Base-by-base conservation (phyloP, 1,140 invertebrate species). In the Tetraneura akinire region DNA sequence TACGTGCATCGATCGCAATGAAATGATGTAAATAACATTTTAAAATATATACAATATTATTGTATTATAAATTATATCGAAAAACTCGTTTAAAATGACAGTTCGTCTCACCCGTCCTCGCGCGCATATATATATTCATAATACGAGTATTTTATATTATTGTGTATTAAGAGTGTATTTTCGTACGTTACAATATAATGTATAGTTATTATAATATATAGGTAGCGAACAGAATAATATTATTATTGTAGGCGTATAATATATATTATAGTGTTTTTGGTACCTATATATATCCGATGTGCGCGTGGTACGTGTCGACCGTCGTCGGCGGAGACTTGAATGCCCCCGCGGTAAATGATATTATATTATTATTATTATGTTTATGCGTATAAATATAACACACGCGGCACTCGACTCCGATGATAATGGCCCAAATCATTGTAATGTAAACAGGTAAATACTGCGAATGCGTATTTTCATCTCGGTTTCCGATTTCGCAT, bases 401-500 rank as follows among this genome's bases (percentile, higher is more conserved):
- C 68, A 47, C 74, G 8, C 32, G 32, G 8, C 32, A 78, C 74
- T 78, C 74, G 74, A 78, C 74, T 78, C 21, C 21, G 73, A 29
- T 53, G 53, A 76, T n/a, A 76, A 76, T 60, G 55, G 55, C 32
- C 16, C 32, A 3, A 8, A 37, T 37, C 3, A 4, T 37, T 37
- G 8, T 37, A 4, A 8, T 37, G 8, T 37, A 37, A 37, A 37
- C 32, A 37, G 32, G 32, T 37, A 37, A n/a, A n/a, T n/a, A n/a
- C n/a, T n/a, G n/a, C 32, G 32, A 26, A 76, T 53, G 49, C 45
- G n/a, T n/a, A n/a, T 76, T 37, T 57, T 37, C 8, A 42, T 78
- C 74, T 78, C 74, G 53, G 74, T 78, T 78, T 78, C 74, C 74
- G 74, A 78, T 78, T 78, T 78, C 74, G 13, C 53, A 37, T 57